Evolutionary conservation across 2,113 vertebrate genomes (phyloP).

Genomic region (Nannobrachium achirus): DNA sequence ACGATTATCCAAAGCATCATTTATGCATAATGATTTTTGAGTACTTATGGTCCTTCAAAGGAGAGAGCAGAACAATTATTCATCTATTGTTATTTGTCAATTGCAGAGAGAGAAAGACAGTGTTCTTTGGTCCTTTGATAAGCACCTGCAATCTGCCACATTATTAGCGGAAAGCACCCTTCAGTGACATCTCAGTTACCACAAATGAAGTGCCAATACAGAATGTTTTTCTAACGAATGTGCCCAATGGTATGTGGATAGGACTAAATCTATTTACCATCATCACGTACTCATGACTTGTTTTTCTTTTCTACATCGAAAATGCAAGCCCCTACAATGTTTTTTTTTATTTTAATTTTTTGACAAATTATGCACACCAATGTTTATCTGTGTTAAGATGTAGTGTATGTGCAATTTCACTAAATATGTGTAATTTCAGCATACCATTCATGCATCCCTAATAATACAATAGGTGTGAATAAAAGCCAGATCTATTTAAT

Average conservation of each 20-base stretch:
- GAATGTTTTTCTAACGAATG: constrained; percentile 20
- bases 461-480: constrained; percentile 23
- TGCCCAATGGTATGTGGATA: constrained; percentile 19
- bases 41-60: no score
- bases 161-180: constrained; percentile 37
- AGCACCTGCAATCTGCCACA: constrained; percentile 49
- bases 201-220: constrained; percentile 21
- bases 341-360: no score
- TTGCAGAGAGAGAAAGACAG: no score
- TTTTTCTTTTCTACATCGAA: neutral
- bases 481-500: constrained; percentile 21
- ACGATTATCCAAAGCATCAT: no score
- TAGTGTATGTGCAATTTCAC: neutral
- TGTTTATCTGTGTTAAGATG: neutral
- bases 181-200: constrained; percentile 41
- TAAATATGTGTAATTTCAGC: neutral
- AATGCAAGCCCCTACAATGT: neutral
- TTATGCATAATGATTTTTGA: no score
- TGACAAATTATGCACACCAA: neutral
- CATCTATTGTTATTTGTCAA: no score
- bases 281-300: constrained; percentile 9
- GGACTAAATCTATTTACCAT: no score
- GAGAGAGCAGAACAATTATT: no score
- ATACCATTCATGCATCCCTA: constrained; percentile 4
- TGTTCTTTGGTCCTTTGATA: constrained; percentile 33